Conservation (phyloP, 1,140 invertebrate genomes). For the Triops cancriformis region DNA sequence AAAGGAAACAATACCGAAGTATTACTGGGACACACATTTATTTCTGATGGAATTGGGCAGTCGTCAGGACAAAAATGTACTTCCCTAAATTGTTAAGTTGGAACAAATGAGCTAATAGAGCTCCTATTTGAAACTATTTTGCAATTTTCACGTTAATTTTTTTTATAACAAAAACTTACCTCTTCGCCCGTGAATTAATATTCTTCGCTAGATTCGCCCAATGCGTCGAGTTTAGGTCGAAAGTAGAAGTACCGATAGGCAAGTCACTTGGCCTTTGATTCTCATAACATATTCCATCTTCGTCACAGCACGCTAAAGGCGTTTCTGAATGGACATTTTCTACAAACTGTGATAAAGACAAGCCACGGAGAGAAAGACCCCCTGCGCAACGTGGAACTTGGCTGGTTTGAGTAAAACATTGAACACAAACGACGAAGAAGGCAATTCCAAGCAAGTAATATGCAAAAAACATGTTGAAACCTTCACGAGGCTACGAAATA, state of each 20-base stretch:
- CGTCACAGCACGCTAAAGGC: not conserved
- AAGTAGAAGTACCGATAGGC: not conserved
- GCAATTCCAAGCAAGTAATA: not conserved
- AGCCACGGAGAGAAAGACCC: not conserved
- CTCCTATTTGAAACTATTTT: not conserved
- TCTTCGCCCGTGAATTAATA: not conserved
- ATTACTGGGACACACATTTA: conserved; percentile 15
- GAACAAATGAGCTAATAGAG: no score
- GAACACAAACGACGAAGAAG: not conserved
- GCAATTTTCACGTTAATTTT: not conserved
- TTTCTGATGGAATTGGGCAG: not conserved
- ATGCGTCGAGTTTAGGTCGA: not conserved
- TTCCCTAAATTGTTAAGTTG: not conserved
- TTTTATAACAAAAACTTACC: not conserved
- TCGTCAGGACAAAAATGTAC: not conserved
- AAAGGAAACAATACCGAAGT: conserved; percentile 24
- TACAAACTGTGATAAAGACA: not conserved
- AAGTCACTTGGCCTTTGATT: not conserved
- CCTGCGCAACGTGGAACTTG: not conserved
- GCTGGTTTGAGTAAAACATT: not conserved
- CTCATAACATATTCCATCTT: not conserved
- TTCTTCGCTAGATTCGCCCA: not conserved
- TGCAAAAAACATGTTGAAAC: not conserved
- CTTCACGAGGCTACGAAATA: not conserved
- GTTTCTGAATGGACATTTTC: not conserved